These are phyloP conservation scores for Sternotherus odoratus DNA, from an alignment of 2,797 vertebrate genomes.

Conservation along the genomic window DNA sequence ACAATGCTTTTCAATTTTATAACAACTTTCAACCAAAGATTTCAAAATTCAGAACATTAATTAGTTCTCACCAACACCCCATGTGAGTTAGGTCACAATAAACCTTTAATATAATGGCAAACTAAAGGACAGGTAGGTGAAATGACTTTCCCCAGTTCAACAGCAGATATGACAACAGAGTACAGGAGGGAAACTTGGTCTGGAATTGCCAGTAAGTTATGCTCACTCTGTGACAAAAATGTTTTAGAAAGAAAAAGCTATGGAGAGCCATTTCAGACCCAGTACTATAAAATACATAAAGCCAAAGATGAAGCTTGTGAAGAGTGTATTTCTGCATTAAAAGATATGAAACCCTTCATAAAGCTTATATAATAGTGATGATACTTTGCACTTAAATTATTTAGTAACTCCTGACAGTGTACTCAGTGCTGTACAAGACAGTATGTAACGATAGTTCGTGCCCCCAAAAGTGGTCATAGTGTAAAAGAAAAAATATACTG, in stretches of 20 bases:
- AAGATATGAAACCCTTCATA: background rate
- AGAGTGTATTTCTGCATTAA: background rate
- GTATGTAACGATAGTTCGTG: background rate
- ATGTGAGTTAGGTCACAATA: fast-evolving
- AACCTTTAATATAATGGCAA: background rate
- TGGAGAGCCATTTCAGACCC: background rate
- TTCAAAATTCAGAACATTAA: background rate
- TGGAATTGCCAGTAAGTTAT: background rate
- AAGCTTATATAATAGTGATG: too few relatives aligned
- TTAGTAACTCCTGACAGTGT: background rate
- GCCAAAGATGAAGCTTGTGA: background rate
- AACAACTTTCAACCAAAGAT: background rate
- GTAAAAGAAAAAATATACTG: background rate
- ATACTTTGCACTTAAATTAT: background rate
- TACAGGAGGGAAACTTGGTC: background rate
- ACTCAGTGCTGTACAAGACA: too few relatives aligned
- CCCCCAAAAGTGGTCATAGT: background rate
- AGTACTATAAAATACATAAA: background rate
- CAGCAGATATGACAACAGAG: background rate
- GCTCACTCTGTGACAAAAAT: background rate
- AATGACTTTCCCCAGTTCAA: background rate
- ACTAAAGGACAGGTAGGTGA: background rate
- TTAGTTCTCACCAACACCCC: background rate
- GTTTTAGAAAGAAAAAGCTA: background rate
- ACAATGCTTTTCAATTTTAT: background rate